Percentiles rank a stretch among this genome's conserved stretches.
Conservation (phyloP, 2,797 vertebrate genomes). For the Poecilia picta region DNA sequence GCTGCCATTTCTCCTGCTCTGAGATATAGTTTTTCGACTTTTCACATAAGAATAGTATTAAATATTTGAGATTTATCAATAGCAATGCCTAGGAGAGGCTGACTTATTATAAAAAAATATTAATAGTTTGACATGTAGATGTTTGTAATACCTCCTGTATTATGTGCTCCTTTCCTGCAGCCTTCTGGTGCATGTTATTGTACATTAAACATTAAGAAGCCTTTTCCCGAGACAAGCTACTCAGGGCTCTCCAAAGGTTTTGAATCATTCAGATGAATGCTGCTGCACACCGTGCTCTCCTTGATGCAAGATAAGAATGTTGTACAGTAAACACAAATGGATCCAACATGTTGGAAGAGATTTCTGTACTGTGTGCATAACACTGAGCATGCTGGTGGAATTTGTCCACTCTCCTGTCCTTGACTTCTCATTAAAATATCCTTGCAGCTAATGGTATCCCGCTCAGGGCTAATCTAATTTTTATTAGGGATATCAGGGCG, state of each 20-base stretch:
- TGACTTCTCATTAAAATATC: background rate
- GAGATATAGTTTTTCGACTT: background rate
- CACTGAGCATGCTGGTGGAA: background rate
- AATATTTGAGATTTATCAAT: background rate
- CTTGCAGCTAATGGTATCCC: background rate
- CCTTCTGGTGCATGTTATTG: slow-evolving; percentile 52
- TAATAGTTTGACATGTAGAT: background rate
- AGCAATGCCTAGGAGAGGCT: background rate
- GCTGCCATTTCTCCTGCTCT: background rate
- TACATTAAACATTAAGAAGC: slow-evolving; percentile 72
- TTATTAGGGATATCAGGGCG: background rate
- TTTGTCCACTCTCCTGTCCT: background rate
- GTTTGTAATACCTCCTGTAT: slow-evolving; percentile 2
- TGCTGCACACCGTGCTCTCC: slow-evolving; percentile 46
- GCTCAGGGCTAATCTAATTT: background rate
- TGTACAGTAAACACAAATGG: slow-evolving; percentile 23
- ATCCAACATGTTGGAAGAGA: slow-evolving; percentile 7
- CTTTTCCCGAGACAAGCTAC: slow-evolving; percentile 41
- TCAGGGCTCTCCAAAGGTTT: slow-evolving; percentile 37
- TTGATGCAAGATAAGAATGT: slow-evolving; percentile 23
- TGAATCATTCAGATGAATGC: slow-evolving; percentile 73
- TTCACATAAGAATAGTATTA: background rate
- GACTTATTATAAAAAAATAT: background rate
- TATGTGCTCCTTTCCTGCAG: slow-evolving; percentile 26
- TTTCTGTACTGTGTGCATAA: background rate